Evolutionary conservation across 2,888 invertebrate genomes (phyloP).

Genomic region (Lasioglossum villosulum): DNA sequence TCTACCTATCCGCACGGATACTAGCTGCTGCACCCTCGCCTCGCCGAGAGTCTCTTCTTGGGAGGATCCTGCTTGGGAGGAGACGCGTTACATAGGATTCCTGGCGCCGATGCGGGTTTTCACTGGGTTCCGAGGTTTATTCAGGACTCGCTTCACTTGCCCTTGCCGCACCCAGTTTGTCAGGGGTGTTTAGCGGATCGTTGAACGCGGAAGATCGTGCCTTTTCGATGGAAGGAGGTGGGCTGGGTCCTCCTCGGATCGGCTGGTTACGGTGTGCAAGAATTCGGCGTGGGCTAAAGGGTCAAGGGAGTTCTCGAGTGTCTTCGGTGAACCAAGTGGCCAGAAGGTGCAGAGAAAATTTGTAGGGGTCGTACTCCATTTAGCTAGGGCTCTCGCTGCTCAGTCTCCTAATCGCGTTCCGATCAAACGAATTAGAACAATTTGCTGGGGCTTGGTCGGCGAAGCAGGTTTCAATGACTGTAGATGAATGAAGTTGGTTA

Average conservation of each 20-base stretch:
- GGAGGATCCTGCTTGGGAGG: no score
- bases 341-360: not conserved
- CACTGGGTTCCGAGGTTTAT: not conserved
- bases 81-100: no score
- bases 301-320: not conserved
- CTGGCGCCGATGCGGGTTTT: no score
- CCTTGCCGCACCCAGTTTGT: not conserved
- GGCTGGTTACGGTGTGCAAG: not conserved
- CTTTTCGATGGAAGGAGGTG: not conserved
- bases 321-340: not conserved
- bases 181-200: not conserved
- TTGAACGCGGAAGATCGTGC: conserved; percentile 7
- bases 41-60: not conserved
- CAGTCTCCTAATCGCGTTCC: not conserved
- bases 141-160: not conserved
- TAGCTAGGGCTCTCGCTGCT: not conserved
- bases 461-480: not conserved
- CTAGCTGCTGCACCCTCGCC: conserved; percentile 47
- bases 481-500: not conserved
- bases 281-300: not conserved
- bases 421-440: not conserved
- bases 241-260: not conserved
- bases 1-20: conserved; percentile 36
- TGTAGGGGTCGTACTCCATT: not conserved
- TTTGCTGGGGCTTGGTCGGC: not conserved